Evolutionary conservation across 2,113 vertebrate species (phyloP).

Genomic region (Aplodontia rufa): DNA sequence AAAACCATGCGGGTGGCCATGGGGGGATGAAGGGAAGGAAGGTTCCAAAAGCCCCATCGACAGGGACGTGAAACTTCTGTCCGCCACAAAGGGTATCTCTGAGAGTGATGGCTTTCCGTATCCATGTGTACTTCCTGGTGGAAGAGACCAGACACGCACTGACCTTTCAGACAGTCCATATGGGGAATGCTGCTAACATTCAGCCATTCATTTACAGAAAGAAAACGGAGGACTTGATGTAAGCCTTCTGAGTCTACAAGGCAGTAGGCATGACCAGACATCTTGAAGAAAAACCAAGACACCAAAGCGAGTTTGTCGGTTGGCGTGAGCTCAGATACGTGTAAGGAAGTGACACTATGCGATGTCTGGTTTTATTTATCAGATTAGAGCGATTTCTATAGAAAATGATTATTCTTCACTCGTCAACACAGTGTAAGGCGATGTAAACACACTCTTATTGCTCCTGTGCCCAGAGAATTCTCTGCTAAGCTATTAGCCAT

Average conservation of each 20-base stretch:
- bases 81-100: not conserved
- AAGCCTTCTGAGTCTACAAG: not conserved
- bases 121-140: not conserved
- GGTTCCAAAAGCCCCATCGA: not conserved
- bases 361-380: conserved; percentile 31
- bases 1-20: not conserved
- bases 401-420: conserved; percentile 51
- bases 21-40: not conserved
- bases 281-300: not conserved
- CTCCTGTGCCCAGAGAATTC: conserved; percentile 60
- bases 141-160: not conserved
- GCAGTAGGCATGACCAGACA: conserved; percentile 6
- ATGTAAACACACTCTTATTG: conserved; percentile 60
- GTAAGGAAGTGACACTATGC: not conserved
- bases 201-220: not conserved
- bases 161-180: not conserved
- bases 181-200: no score
- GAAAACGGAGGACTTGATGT: not conserved
- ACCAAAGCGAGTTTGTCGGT: not conserved
- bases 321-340: not conserved
- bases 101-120: not conserved
- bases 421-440: conserved; percentile 48
- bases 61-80: not conserved
- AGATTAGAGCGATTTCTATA: conserved; percentile 20
- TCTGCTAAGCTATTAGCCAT: conserved; percentile 73